Base-by-base conservation (phyloP, 2,888 invertebrate species). In the Cantharis rustica region DNA sequence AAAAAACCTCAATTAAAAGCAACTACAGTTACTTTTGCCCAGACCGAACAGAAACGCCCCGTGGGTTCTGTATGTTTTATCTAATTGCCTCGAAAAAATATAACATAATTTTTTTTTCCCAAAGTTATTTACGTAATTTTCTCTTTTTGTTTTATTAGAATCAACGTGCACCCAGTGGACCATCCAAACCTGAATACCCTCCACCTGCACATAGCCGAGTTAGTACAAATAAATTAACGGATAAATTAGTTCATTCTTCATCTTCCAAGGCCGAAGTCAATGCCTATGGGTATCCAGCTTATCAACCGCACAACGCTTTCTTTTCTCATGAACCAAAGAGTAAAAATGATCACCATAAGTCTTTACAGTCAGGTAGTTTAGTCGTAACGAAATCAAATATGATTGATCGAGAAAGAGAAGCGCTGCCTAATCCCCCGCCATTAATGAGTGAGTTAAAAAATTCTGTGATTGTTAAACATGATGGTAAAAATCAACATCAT, bases 381-480 rank as follows among this genome's bases (percentile, higher is more conserved):
- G 86, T 84, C 80, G 87, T 86, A 84, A 88, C 86, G 84, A 86
- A 82, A 87, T 86, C 79, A 84, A 86, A 82, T 77, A 78, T 81
- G 23, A 79, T 82, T 68, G 86, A 86, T n/a, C 79, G 85, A 77
- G 86, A 86, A 66, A 77, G 86, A 77, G 87, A 87, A 69, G 80
- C 88, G 72, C 87, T 93, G 74, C 92, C 92, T 76, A 93, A 93
- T 80, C 93, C 93, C 16, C 93, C 93, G 72, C 92, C 93, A 5
- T 88, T 94, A 75, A 89, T 93, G 81, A 91, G 92, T 82, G 94
- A 94, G 87, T 89, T 90, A 83, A 94, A 94, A 87, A 93, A 91
- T 87, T 93, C 94, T 84, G 95, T 95, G 86, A 95, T 95, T 87
- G 95, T 95, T 78, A 94, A 95, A 86, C 94, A 94, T 87, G 94